A percentile compares a stretch with the other conserved stretches of the same genome.
Evolutionary conservation across 2,113 vertebrate genomes (phyloP).

Genomic region (Crotalus horridus): DNA sequence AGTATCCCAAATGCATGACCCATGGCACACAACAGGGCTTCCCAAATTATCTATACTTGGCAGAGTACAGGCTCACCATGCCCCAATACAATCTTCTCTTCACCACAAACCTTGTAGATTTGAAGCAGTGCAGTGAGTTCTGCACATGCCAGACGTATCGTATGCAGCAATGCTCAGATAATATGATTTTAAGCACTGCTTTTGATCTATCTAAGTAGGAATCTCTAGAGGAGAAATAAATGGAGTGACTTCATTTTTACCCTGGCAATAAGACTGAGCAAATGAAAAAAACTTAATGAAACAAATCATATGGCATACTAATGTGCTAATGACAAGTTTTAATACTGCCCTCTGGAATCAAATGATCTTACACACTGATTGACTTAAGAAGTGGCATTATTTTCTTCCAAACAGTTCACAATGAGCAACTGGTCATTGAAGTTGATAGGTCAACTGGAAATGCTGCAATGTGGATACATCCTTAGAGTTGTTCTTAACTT

Average conservation of each 20-base stretch:
- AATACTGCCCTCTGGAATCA: not conserved
- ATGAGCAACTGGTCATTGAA: not conserved
- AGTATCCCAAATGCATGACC: not conserved
- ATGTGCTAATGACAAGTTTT: not conserved
- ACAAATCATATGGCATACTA: not conserved
- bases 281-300: not conserved
- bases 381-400: not conserved
- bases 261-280: not conserved
- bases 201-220: not conserved
- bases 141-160: not conserved
- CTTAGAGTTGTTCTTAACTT: not conserved
- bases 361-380: not conserved
- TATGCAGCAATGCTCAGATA: not conserved
- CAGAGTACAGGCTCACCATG: not conserved
- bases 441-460: constrained; percentile 1
- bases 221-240: not conserved
- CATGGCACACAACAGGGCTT: not conserved
- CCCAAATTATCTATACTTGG: not conserved
- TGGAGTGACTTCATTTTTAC: not conserved
- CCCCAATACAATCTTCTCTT: not conserved
- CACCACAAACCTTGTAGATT: not conserved
- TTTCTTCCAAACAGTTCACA: not conserved
- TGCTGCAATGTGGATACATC: not conserved
- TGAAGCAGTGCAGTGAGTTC: not conserved
- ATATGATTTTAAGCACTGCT: not conserved